Base-by-base conservation (phyloP, 2,113 vertebrate species). In the Megalops atlanticus region DNA sequence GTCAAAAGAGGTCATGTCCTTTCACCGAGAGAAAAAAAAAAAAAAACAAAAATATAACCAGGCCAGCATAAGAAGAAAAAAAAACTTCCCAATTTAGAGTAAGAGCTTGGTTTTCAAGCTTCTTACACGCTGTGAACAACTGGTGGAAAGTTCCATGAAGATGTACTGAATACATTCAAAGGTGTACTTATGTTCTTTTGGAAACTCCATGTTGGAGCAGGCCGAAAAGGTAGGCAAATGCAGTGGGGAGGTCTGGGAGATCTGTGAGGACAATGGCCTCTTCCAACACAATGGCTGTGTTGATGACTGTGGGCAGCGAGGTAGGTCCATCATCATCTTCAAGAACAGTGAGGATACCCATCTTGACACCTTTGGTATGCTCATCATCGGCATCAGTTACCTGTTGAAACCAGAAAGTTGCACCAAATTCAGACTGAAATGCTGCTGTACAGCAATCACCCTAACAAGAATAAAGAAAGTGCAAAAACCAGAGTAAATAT, bases 261-360 rank as follows among this genome's bases (percentile, higher is more conserved):
- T 76, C 43, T 47, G 7, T 36, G 14, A 49, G 45, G 31, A 76
- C 74, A 76, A 33, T 76, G 16, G 74, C 74, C 45, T 38, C 74
- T 76, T 76, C 45, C 16, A 76, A 49, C 43, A 54, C 74, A 52
- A 76, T 76, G 43, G 74, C 43, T 49, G 36, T 76, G 16, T 18
- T 76, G 74, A 36, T 33, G 3, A 76, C 16, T 33, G 7, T 70
- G 68, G 68, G 68, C 68, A 70, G 33, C 68, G 68, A 70, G 68
- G 68, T 70, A 70, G 68, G 68, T 70, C n/a, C 68, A 70, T 70
- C 68, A 70, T 45, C 54, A 5, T 70, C 68, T 70, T 47, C 74
- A 31, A 76, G 40, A 76, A 76, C 41, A 75, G 74, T 76, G 74
- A 76, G 74, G 74, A 76, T 33, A 16, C 74, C 74, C 41, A 76